Evolutionary conservation across 2,888 invertebrate species (phyloP).

Genomic region (Acanthosepion lycidas): DNA sequence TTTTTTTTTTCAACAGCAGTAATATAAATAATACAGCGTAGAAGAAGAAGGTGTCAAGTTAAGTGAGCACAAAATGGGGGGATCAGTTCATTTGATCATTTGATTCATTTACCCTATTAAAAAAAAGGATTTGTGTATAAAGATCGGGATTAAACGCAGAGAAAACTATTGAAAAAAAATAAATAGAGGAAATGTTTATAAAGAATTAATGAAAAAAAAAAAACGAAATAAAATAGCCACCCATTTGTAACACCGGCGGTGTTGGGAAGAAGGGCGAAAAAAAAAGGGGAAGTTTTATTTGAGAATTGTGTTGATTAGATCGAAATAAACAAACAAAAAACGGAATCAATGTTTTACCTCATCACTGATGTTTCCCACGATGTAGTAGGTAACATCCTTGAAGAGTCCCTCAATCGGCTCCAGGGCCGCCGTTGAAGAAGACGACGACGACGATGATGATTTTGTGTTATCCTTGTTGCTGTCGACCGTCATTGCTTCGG

Average conservation of each 20-base stretch:
- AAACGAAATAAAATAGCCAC: background rate
- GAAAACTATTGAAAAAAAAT: too few species aligned
- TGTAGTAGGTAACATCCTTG: conserved; percentile 80
- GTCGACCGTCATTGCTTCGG: conserved; percentile 45
- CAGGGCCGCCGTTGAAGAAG: conserved; percentile 47
- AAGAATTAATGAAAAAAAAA: too few species aligned
- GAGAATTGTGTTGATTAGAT: background rate
- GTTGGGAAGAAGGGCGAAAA: background rate
- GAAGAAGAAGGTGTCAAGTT: too few species aligned
- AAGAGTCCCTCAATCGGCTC: conserved; percentile 78
- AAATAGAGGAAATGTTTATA: too few species aligned
- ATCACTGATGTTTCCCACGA: conserved; percentile 80
- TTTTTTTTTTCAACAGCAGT: too few species aligned
- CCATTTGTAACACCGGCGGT: background rate
- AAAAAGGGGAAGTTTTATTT: background rate
- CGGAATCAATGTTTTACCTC: conserved; percentile 76
- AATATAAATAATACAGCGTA: too few species aligned
- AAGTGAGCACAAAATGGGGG: too few species aligned
- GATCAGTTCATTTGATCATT: too few species aligned
- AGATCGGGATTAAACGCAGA: too few species aligned
- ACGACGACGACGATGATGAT: conserved; percentile 50
- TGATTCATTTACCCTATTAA: too few species aligned
- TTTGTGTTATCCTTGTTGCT: conserved; percentile 44
- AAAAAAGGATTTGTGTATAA: too few species aligned
- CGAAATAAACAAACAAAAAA: conserved; percentile 41